Evolutionary conservation across 2,888 invertebrate genomes (phyloP).

Genomic region (Rhimphoctona megacephalus): DNA sequence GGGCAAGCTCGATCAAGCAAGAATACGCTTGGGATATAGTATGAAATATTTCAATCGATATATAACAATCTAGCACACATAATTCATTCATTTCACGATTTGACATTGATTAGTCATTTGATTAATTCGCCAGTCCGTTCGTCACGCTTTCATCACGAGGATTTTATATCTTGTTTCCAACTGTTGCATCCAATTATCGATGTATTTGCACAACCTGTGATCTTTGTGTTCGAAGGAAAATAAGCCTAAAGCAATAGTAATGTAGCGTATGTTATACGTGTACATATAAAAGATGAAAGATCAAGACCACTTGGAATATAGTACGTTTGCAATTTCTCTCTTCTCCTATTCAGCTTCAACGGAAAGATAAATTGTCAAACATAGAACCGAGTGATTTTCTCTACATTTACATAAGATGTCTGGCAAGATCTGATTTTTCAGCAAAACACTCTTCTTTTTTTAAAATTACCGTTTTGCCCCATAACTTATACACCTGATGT

Average conservation of each 20-base stretch:
- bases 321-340: neutral
- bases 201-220: conserved; percentile 12
- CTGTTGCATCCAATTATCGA: neutral
- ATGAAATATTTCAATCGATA: conserved; percentile 20
- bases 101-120: conserved; percentile 50
- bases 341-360: neutral
- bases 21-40: conserved; percentile 9
- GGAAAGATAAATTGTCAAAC: neutral
- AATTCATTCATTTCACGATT: conserved; percentile 48
- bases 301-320: neutral
- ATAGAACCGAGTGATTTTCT: neutral
- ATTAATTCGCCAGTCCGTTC: conserved; percentile 52
- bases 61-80: conserved; percentile 32
- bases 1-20: conserved; percentile 32
- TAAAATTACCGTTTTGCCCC: neutral
- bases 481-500: neutral
- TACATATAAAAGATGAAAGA: neutral
- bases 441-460: neutral
- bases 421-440: neutral
- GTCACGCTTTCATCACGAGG: conserved; percentile 21
- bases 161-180: conserved; percentile 11
- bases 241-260: neutral
- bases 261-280: neutral
- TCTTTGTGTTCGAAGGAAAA: neutral
- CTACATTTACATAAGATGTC: neutral